Base-by-base conservation (phyloP, 2,888 invertebrate species). In the Tenthredo amoena region DNA sequence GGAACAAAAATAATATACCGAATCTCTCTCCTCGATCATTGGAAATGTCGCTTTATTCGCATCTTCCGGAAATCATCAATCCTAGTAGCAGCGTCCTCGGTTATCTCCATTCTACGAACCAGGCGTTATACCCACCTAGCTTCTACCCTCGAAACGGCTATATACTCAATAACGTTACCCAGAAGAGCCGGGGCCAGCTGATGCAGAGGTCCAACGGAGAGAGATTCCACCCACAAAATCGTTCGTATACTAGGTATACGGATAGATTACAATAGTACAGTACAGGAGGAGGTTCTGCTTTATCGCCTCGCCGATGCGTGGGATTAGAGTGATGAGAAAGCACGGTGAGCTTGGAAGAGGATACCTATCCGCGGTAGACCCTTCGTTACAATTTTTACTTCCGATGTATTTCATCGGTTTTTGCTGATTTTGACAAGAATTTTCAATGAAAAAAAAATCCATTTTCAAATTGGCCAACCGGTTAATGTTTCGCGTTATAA, bases 31-130 rank as follows among this genome's bases (percentile, higher is more conserved):
- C 1, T 18, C 34, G 18, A 31, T 68, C 68, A 18, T 12, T 68
- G 1, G 1, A 18, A 68, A 0, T 18, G 18, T 31, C 26, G 34
- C 15, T 34, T 18, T 34, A 68, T 68, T 34, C 18, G n/a, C 34
- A 68, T 31, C 34, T 68, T 68, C 34, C 15, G 68, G 1, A 68
- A 68, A 31, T 26, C 68, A 68, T 68, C 68, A 68, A 68, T 68
- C 68, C 68, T 34, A 34, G 18, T 34, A 34, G 18, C 12, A 15
- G 47, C 47, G 12, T 68, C 68, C 34, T 34, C 15, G 18, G 34
- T 68, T 68, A 68, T 68, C 68, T 68, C 55, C 18, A n/a, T 55
- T n/a, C 55, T n/a, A n/a, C 55, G n/a, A 55, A 55, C 55, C 55
- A 55, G n/a, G 1, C 55, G 7, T n/a, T 15, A 43, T 10, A 47